Conservation (phyloP, 2,888 invertebrate genomes). For the Tachina fera region DNA sequence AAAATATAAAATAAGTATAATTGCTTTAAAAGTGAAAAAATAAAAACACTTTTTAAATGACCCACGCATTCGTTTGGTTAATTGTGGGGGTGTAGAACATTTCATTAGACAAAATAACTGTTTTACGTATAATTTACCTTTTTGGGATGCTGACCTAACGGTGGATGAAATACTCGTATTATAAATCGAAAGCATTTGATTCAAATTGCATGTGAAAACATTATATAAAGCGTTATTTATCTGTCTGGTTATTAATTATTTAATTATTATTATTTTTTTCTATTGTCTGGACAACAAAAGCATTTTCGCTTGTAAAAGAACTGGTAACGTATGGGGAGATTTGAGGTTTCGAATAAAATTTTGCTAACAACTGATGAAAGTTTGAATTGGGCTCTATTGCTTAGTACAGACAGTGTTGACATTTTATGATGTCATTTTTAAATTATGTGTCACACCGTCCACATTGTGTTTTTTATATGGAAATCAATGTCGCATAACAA, state of each 20-base stretch:
- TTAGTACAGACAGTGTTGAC: no score
- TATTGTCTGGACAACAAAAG: neutral
- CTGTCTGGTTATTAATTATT: conserved; percentile 38
- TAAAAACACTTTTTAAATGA: conserved; percentile 56
- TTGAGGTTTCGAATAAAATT: no score
- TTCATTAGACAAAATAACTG: conserved; percentile 71
- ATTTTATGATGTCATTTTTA: no score
- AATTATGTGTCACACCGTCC: no score
- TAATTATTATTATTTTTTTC: neutral
- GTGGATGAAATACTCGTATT: conserved; percentile 22
- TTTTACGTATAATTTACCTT: conserved; percentile 5
- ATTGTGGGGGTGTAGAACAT: conserved; percentile 71
- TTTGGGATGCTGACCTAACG: conserved; percentile 47
- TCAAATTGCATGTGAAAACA: conserved; percentile 15
- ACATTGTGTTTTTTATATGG: no score
- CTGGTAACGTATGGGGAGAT: no score
- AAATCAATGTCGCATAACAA: no score
- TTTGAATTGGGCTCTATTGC: no score
- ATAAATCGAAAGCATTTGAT: neutral
- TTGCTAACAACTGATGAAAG: no score
- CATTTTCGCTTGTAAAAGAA: no score
- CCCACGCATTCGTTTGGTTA: conserved; percentile 69
- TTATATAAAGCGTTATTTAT: neutral
- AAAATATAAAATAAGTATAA: conserved; percentile 27
- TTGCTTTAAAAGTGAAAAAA: conserved; percentile 13